Percentiles rank a stretch among this genome's conserved stretches.
These are phyloP conservation scores for Channallabes apus DNA, from an alignment of 2,797 vertebrate species.

Conservation along the genomic window DNA sequence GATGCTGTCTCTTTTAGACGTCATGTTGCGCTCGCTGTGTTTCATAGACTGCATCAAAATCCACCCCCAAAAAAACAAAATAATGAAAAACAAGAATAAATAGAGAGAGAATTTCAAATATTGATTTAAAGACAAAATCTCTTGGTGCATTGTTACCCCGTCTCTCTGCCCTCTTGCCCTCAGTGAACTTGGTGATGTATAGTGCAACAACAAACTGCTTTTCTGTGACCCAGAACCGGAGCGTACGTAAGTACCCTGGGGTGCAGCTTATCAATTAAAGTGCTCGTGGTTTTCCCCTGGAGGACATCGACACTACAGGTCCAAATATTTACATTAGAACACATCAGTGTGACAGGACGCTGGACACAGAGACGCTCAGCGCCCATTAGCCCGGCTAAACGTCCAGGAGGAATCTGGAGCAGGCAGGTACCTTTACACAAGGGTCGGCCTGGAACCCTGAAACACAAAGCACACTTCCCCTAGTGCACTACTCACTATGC, in stretches of 20 bases:
- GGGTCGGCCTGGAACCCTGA: constrained; percentile 48
- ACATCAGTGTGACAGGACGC: constrained; percentile 64
- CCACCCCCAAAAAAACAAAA: not conserved
- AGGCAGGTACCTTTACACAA: constrained; percentile 63
- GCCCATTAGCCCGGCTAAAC: constrained; percentile 73
- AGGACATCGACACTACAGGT: constrained; percentile 60
- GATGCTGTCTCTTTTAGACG: not conserved
- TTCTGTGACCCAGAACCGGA: not conserved
- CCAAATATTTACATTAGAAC: constrained; percentile 70
- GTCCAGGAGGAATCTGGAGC: constrained; percentile 68
- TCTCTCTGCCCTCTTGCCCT: not conserved
- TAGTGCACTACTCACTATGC: constrained; percentile 30
- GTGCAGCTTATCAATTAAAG: constrained; percentile 61
- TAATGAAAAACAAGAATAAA: not conserved
- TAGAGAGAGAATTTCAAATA: not conserved
- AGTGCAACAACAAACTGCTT: not conserved
- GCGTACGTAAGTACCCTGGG: not conserved
- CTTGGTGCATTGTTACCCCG: not conserved
- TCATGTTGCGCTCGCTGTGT: no score
- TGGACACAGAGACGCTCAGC: constrained; percentile 57
- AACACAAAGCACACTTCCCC: constrained; percentile 31
- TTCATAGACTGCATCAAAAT: no score
- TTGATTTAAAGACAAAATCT: not conserved
- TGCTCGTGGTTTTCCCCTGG: constrained; percentile 52
- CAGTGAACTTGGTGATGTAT: not conserved